These are phyloP conservation scores for Acutogordius australiensis DNA, from an alignment of 2,888 invertebrate species.

Conservation along the genomic window DNA sequence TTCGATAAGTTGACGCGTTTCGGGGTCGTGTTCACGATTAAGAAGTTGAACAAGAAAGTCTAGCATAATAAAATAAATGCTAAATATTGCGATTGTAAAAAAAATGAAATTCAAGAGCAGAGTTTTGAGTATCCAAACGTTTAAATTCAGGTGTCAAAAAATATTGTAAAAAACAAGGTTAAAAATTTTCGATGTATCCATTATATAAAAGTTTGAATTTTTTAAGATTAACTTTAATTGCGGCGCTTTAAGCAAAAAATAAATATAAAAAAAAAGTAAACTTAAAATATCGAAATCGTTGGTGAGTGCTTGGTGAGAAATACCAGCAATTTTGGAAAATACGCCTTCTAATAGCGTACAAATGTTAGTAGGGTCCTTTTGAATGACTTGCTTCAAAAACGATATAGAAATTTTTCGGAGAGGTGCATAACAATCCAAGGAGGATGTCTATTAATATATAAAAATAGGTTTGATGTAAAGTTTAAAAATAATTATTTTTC, in stretches of 20 bases:
- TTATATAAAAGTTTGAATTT: no score
- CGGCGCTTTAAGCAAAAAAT: neutral
- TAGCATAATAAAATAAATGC: neutral
- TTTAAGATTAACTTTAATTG: no score
- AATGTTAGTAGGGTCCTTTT: neutral
- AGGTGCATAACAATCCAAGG: constrained; percentile 21
- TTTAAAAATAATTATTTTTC: no score
- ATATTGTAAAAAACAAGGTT: no score
- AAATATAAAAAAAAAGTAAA: no score
- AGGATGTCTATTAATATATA: neutral
- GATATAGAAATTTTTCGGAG: neutral
- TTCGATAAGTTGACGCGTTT: neutral
- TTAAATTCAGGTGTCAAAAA: no score
- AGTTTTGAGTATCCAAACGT: no score
- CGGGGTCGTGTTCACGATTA: neutral
- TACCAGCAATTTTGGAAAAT: no score
- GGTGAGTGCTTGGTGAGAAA: neutral
- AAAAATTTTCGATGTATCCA: no score
- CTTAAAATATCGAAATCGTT: no score
- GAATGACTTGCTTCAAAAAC: neutral
- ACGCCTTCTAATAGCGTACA: neutral
- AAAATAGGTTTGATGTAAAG: no score
- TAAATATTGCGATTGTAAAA: neutral
- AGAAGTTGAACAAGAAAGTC: neutral
- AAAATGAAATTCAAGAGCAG: neutral